Conservation (phyloP, 2,888 invertebrate genomes). For the Xiphydria camelus region DNA sequence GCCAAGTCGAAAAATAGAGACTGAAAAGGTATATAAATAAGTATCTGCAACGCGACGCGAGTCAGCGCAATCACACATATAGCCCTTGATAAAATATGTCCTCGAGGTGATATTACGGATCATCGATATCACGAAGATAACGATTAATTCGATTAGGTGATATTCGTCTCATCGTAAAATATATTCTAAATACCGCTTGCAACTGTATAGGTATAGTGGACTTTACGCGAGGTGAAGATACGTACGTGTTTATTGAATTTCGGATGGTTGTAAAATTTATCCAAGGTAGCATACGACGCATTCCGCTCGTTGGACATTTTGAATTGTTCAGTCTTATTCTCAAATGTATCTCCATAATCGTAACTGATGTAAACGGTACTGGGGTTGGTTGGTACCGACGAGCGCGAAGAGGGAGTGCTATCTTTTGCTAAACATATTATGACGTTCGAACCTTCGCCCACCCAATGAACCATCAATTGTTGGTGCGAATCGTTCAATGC, state of each 20-base stretch:
- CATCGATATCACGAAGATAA: too few relatives aligned
- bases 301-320: conserved; percentile 58
- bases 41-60: too few relatives aligned
- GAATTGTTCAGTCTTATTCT: conserved; percentile 73
- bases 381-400: conserved; percentile 58
- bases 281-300: conserved; percentile 69
- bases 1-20: too few relatives aligned
- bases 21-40: too few relatives aligned
- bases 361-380: conserved; percentile 85
- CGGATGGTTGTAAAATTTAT: conserved; percentile 85
- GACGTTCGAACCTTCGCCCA: conserved; percentile 83
- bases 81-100: too few relatives aligned
- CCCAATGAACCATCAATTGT: conserved; percentile 91
- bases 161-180: too few relatives aligned
- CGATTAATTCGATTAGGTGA: too few relatives aligned
- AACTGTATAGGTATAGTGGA: conserved; percentile 9
- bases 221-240: conserved; percentile 43
- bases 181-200: neutral
- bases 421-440: conserved; percentile 85
- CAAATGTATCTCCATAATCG: conserved; percentile 82
- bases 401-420: conserved; percentile 60
- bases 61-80: too few relatives aligned
- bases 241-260: conserved; percentile 79
- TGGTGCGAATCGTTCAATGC: conserved; percentile 84
- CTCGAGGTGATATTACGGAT: too few relatives aligned